phyloP scores from a whole-genome alignment of 2,888 invertebrate species.

The Hydropsyche betteni region DNA sequence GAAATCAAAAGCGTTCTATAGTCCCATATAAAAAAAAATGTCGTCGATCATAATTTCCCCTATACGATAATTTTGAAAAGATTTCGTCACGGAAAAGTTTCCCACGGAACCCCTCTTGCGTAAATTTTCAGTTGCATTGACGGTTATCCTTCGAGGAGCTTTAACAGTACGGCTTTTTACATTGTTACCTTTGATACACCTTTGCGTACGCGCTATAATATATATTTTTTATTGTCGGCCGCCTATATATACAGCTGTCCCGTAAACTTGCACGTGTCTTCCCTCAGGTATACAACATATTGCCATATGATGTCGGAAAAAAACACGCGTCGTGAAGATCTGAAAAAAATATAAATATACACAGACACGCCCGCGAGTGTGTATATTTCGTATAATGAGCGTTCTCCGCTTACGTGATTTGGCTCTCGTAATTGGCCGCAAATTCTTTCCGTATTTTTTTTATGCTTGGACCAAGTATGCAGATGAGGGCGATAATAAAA shows the following conservation, averaged over 20 bases:
- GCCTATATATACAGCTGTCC: no score
- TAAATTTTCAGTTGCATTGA: constrained; percentile 11
- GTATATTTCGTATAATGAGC: constrained; percentile 5
- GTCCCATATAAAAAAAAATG: neutral
- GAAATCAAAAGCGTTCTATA: neutral
- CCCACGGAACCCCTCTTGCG: constrained; percentile 12
- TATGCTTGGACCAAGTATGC: neutral
- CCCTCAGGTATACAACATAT: neutral
- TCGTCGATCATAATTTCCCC: neutral
- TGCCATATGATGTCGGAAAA: neutral
- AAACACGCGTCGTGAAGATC: neutral
- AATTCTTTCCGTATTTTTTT: constrained; percentile 2
- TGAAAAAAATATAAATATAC: neutral
- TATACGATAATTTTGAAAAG: neutral
- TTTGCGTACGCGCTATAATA: neutral
- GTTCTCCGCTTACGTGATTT: constrained; percentile 23
- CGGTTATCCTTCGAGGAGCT: constrained; percentile 19
- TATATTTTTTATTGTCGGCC: neutral
- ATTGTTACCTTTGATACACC: constrained; percentile 4
- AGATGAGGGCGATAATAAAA: neutral
- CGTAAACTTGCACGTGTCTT: no score
- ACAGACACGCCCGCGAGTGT: neutral
- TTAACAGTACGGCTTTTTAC: constrained; percentile 1
- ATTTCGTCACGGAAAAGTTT: neutral
- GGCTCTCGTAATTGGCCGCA: neutral